Evolutionary conservation across 2,797 vertebrate species (phyloP).

Genomic region (Pantherophis vulpinus): DNA sequence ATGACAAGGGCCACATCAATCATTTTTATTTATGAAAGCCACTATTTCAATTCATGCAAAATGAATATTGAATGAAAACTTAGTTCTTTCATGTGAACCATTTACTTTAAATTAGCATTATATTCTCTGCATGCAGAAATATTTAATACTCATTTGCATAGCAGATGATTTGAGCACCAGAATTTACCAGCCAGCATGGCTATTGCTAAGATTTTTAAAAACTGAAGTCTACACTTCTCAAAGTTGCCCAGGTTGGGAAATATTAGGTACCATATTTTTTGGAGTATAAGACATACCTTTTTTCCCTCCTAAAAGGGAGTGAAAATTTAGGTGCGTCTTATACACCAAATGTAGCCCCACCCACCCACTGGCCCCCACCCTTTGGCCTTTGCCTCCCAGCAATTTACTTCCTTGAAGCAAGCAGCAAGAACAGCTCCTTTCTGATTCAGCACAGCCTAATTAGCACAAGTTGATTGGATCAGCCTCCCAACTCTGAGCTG

Average conservation of each 20-base stretch:
- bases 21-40: constrained; percentile 27
- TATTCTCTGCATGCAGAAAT: constrained; percentile 21
- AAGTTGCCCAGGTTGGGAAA: not conserved
- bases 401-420: too few relatives aligned
- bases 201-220: not conserved
- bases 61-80: constrained; percentile 27
- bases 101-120: constrained; percentile 35
- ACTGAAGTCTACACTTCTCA: not conserved
- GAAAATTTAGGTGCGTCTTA: too few relatives aligned
- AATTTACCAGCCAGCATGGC: not conserved
- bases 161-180: not conserved
- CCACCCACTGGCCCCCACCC: too few relatives aligned
- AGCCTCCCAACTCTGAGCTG: too few relatives aligned
- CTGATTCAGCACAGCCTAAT: too few relatives aligned
- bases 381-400: too few relatives aligned
- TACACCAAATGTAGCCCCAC: too few relatives aligned
- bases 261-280: not conserved
- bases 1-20: constrained; percentile 19
- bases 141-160: not conserved
- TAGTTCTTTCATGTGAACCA: constrained; percentile 29
- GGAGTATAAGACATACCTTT: too few relatives aligned
- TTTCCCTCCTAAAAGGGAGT: too few relatives aligned
- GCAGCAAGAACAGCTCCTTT: too few relatives aligned
- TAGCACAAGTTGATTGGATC: too few relatives aligned
- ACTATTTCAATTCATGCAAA: constrained; percentile 39